Evolutionary conservation across 2,888 invertebrate species (phyloP), one percentile per base, ranked within the genome.

Genomic region (Himalopsyche kuldschensis): DNA sequence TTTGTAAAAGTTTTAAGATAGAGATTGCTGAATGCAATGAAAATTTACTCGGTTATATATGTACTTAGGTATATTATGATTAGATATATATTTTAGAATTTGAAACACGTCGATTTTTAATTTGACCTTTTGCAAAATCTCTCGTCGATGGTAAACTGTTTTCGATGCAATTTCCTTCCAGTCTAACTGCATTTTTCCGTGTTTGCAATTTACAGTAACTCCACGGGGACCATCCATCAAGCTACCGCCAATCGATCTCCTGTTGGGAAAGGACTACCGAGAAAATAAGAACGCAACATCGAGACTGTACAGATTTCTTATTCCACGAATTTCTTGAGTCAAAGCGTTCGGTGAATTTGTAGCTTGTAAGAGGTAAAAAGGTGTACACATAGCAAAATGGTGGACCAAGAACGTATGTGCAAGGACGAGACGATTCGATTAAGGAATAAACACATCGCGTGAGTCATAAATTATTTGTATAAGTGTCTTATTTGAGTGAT

Each of bases 371-470:
- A 11, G 69, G 11, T 2, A 27, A 27, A 2, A 24, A 27, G 10
- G 10, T 48, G 69, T 27, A 30, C 11, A 4, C 30, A 11, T n/a
- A 35, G 5, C 17, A 79, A 88, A 90, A 93, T 92, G 94, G 92
- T 91, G 86, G 91, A 90, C 85, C 87, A 91, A 89, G 96, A 96
- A 90, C 94, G 94, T 83, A 93, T 97, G 93, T 91, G 95, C 32
- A 97, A 97, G 90, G 91, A 93, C 85, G 96, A 97, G 88, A 97
- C 97, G 0, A 94, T 97, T 84, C 94, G 94, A 86, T 92, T 97
- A 79, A 93, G 97, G 47, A 95, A 97, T 89, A 94, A 95, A 88
- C 94, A 96, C 88, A 94, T 97, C 87, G 97, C 97, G 97, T 97
- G 90, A 95, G 95, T 69, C 27, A 15, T 27, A 35, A 41, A 41